Evolutionary conservation across 1,140 invertebrate genomes (phyloP), one percentile per base, ranked within the genome.

Genomic region (Drosophila miranda): DNA sequence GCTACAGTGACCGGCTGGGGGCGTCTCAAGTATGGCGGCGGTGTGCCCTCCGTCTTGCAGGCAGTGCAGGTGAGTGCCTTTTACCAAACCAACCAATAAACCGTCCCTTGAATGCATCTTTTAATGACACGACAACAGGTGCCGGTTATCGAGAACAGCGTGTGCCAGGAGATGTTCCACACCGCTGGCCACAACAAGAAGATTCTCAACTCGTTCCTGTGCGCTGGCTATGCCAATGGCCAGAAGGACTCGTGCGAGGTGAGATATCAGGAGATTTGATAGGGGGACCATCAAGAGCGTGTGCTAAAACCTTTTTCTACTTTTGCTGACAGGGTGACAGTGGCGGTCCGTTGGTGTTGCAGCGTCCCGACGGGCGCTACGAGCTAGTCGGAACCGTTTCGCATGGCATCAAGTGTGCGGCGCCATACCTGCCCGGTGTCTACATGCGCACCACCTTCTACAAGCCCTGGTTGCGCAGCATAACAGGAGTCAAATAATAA

Each of bases 241-340:
- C 95, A 97, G 78, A 97, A 97, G 90, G 97, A 99, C 88, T 98
- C 97, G 2, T 99, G 97, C 91, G 97, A 98, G 93, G 97, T 98
- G 92, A 92, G 91, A 38, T 11, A 1, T 3, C 11, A 11, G 3
- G 7, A 30, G 7, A 30, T 8, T 30, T 3, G 8, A 3, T 3
- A 2, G 9, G 34, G 34, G 3, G 6, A 8, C 7, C 28, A 7
- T 30, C 28, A 7, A 34, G 9, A 9, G 30, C 4, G 34, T 91
- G 21, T 3, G 0, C 23, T 21, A 50, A 42, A 28, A 38, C 43
- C 43, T 4, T 42, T 41, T 48, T 45, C 16, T 54, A 11, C 11
- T 21, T 62, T 61, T 42, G 28, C 9, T 34, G 11, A 9, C 91
- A 98, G 97, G 97, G 97, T 64, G 98, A 99, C 92, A 98, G 96